phyloP scores from a whole-genome alignment of 2,888 invertebrate genomes.

The Hemistola chrysoprasaria region DNA sequence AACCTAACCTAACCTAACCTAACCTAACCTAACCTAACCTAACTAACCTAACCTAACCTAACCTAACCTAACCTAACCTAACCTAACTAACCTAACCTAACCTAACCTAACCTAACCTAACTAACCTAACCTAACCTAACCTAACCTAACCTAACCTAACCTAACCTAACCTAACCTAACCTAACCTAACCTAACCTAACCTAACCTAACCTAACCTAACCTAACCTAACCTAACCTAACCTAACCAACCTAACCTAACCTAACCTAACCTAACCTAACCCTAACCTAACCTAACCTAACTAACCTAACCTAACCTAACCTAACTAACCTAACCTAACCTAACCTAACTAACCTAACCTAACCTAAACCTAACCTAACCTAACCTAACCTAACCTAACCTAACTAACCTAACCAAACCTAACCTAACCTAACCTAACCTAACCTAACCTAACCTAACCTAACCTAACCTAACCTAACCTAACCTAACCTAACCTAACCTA shows the following conservation, averaged over 20 bases:
- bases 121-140: conserved; percentile 23
- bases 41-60: conserved; percentile 15
- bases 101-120: too few relatives aligned
- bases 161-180: conserved; percentile 23
- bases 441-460: conserved; percentile 18
- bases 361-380: conserved; percentile 21
- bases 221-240: conserved; percentile 22
- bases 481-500: conserved; percentile 21
- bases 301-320: conserved; percentile 20
- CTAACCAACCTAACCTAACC: too few relatives aligned
- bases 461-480: conserved; percentile 21
- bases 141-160: conserved; percentile 23
- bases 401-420: conserved; percentile 13
- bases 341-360: too few relatives aligned
- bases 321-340: too few relatives aligned
- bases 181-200: conserved; percentile 20
- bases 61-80: conserved; percentile 16
- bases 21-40: conserved; percentile 17
- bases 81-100: conserved; percentile 20
- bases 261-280: too few relatives aligned
- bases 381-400: conserved; percentile 18
- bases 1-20: conserved; percentile 17
- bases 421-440: conserved; percentile 18
- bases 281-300: conserved; percentile 22
- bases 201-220: conserved; percentile 19